Conservation (phyloP, 2,888 invertebrate genomes). For the Noctua comes region DNA sequence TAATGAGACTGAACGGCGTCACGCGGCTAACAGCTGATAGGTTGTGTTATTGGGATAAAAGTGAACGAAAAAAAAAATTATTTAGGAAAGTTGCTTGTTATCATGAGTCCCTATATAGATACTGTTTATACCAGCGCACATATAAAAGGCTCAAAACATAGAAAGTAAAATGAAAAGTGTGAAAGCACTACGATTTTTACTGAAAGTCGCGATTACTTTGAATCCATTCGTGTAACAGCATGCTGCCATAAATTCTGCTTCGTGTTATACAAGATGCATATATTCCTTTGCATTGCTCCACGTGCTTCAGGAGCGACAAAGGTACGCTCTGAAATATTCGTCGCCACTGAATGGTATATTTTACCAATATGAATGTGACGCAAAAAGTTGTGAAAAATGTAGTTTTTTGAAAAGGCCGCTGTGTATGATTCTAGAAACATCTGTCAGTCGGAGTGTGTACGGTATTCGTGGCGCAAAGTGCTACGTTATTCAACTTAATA, state of each 20-base stretch:
- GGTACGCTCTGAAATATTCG: constrained; percentile 53
- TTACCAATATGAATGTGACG: constrained; percentile 50
- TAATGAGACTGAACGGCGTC: too few relatives aligned
- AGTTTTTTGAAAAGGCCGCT: constrained; percentile 60
- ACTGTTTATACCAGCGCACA: neutral
- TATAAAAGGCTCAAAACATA: neutral
- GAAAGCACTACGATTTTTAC: constrained; percentile 11
- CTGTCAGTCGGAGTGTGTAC: constrained; percentile 77
- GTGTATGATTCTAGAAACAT: constrained; percentile 74
- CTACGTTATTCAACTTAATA: constrained; percentile 89
- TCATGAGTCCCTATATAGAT: neutral
- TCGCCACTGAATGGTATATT: constrained; percentile 52
- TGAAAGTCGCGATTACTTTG: constrained; percentile 29
- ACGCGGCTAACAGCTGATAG: too few relatives aligned
- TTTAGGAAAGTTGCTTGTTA: too few relatives aligned
- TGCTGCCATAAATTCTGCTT: constrained; percentile 49
- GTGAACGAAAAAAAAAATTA: too few relatives aligned
- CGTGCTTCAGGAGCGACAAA: constrained; percentile 44
- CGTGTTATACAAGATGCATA: constrained; percentile 50
- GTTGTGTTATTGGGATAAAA: too few relatives aligned
- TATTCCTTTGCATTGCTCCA: constrained; percentile 34
- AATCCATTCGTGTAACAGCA: constrained; percentile 35
- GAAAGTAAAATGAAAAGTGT: neutral
- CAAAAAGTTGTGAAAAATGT: constrained; percentile 55
- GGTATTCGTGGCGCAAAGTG: constrained; percentile 84